Evolutionary conservation across 2,797 vertebrate species (phyloP).

Genomic region (Hippocampus kuda): DNA sequence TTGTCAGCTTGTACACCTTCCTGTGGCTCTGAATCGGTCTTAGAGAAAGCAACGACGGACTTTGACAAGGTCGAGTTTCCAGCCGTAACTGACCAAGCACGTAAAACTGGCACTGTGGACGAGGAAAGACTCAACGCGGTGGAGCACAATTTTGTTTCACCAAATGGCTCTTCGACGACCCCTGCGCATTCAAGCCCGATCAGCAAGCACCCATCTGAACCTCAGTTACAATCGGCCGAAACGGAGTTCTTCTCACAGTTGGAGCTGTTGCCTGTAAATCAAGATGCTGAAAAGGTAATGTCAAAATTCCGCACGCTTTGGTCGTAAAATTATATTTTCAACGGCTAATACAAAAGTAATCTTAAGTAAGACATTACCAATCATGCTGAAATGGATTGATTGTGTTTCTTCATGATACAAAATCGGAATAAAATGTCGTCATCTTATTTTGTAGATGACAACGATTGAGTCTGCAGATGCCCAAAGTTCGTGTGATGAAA

Average conservation of each 20-base stretch:
- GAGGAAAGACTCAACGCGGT: background rate
- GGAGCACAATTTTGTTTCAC: background rate
- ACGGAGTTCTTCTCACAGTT: constrained; percentile 43
- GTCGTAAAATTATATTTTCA: background rate
- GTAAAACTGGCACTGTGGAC: background rate
- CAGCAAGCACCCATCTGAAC: constrained; percentile 22
- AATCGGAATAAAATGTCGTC: background rate
- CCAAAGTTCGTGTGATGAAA: background rate
- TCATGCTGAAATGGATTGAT: background rate
- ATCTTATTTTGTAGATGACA: constrained; percentile 25
- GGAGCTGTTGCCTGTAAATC: constrained; percentile 27
- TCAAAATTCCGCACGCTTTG: background rate
- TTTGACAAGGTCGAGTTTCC: background rate
- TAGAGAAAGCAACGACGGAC: background rate
- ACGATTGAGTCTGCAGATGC: constrained; percentile 2
- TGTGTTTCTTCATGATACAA: background rate
- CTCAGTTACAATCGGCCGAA: constrained; percentile 38
- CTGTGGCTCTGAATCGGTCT: background rate
- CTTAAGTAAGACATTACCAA: no score
- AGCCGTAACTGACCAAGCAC: background rate
- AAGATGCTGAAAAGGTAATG: constrained; percentile 33
- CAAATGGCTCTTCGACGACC: background rate
- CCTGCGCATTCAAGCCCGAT: background rate
- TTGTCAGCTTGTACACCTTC: background rate
- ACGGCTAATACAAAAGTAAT: no score